These are phyloP conservation scores for Botrylloides violaceus DNA, from an alignment of 23 tunicate genomes.

Conservation along the genomic window DNA sequence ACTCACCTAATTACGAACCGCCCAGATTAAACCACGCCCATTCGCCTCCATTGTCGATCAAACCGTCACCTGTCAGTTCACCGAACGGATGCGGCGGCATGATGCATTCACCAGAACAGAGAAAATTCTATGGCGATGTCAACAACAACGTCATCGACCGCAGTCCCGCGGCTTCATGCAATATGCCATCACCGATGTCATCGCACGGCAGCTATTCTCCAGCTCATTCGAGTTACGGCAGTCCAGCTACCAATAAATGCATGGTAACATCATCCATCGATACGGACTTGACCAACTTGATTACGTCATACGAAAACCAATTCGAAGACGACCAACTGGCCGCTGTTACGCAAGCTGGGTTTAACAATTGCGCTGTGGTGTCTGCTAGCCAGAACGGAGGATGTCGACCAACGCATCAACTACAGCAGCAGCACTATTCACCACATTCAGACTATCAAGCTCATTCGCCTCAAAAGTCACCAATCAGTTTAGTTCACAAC, in stretches of 20 bases:
- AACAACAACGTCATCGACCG: slow-evolving; percentile 9
- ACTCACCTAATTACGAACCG: slow-evolving; percentile 39
- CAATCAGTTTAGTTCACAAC: neutral
- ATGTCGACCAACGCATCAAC: neutral
- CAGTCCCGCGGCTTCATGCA: neutral
- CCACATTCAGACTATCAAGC: neutral
- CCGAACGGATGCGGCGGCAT: slow-evolving; percentile 20
- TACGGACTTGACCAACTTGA: slow-evolving; percentile 30
- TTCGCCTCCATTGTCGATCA: slow-evolving; percentile 40
- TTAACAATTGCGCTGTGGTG: neutral
- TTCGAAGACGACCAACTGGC: slow-evolving; percentile 14
- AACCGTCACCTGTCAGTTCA: slow-evolving; percentile 15
- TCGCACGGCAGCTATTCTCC: slow-evolving; percentile 27
- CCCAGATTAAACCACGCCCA: slow-evolving; percentile 31
- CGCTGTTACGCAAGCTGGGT: neutral
- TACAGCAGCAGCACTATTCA: neutral
- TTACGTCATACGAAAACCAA: slow-evolving; percentile 18
- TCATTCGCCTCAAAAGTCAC: slow-evolving; percentile 11
- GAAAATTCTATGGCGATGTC: slow-evolving; percentile 9
- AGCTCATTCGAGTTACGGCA: slow-evolving; percentile 28
- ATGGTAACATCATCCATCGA: slow-evolving; percentile 22
- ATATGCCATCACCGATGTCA: slow-evolving; percentile 11
- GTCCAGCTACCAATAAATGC: slow-evolving; percentile 19
- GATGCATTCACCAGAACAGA: slow-evolving; percentile 19
- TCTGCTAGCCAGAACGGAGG: slow-evolving; percentile 5